Conservation (phyloP, 2,113 vertebrate species). For the Melanocharis versteri region DNA sequence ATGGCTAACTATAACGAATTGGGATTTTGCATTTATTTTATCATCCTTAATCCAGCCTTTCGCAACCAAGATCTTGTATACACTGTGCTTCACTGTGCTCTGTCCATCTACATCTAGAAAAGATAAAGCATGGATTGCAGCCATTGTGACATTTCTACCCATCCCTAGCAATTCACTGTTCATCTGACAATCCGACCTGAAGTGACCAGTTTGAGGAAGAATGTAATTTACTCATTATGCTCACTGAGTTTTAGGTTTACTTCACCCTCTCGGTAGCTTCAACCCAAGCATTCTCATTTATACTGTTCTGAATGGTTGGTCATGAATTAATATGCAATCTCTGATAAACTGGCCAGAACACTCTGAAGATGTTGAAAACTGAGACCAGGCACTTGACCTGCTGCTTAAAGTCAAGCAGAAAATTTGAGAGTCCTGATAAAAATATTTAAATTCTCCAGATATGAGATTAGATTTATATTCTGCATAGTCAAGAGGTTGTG, state of each 20-base stretch:
- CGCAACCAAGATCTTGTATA: neutral
- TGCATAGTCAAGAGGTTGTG: neutral
- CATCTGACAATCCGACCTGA: neutral
- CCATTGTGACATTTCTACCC: accelerated
- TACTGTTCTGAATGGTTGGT: neutral
- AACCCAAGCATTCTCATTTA: neutral
- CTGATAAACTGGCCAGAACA: neutral
- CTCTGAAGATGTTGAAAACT: neutral
- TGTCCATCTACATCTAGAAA: neutral
- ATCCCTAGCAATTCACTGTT: neutral
- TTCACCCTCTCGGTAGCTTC: neutral
- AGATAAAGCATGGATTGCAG: neutral
- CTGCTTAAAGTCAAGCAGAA: neutral
- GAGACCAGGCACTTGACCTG: neutral
- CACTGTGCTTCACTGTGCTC: neutral
- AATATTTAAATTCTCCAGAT: neutral
- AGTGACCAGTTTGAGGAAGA: neutral
- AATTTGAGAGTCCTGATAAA: neutral
- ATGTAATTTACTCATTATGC: neutral
- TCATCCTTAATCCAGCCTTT: neutral
- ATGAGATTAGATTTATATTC: neutral
- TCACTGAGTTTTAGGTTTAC: neutral
- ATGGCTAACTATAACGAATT: neutral
- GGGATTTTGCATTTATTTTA: neutral
- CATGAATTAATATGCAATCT: neutral